These are phyloP conservation scores for Drosophila chauvacae DNA, from an alignment of 1,140 invertebrate genomes.

Conservation along the genomic window DNA sequence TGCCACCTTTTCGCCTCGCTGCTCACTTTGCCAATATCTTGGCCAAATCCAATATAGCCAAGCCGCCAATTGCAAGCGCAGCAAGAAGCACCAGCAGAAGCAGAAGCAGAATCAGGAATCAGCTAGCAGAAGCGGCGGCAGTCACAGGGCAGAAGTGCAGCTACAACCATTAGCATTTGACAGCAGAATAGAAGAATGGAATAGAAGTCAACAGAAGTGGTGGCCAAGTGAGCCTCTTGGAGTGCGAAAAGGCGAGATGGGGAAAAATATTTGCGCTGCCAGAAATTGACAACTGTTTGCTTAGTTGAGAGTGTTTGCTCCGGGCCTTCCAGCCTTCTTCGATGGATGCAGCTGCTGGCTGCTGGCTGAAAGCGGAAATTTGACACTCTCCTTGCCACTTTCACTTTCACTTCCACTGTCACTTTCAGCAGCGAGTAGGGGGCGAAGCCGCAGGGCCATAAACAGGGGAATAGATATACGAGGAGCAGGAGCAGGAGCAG, in stretches of 20 bases:
- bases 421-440: neutral
- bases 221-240: constrained; percentile 49
- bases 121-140: neutral
- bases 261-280: constrained; percentile 76
- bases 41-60: constrained; percentile 62
- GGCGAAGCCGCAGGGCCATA: constrained; percentile 21
- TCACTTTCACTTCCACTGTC: constrained; percentile 36
- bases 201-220: constrained; percentile 67
- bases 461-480: constrained; percentile 25
- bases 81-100: neutral
- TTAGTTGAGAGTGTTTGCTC: constrained; percentile 78
- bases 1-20: constrained; percentile 38
- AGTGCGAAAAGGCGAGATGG: constrained; percentile 74
- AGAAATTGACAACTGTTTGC: constrained; percentile 83
- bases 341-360: constrained; percentile 34
- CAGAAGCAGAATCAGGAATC: constrained; percentile 17
- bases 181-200: constrained; percentile 36
- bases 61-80: constrained; percentile 18
- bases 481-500: neutral
- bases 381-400: constrained; percentile 77
- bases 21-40: constrained; percentile 44
- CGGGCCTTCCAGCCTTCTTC: constrained; percentile 8
- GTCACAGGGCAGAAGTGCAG: constrained; percentile 32
- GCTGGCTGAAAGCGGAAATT: constrained; percentile 68
- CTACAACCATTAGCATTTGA: constrained; percentile 54